Evolutionary conservation across 37 sponge, comb jelly and placozoan species (phyloP).

Genomic region (Tethya wilhelma): DNA sequence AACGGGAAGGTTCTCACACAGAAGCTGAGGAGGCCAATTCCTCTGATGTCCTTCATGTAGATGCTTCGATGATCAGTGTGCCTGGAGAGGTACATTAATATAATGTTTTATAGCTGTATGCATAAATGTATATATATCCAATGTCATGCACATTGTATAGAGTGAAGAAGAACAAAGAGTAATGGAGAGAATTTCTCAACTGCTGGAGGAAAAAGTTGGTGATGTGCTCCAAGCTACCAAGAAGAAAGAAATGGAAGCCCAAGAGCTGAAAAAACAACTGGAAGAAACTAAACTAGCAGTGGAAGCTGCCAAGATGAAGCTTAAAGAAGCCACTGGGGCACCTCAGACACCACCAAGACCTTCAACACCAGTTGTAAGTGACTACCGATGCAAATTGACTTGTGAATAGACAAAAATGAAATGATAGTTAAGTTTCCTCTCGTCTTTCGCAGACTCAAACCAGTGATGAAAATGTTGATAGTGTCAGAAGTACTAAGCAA

Average conservation of each 20-base stretch:
- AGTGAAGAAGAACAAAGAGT: slow-evolving; percentile 87
- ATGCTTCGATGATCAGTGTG: no score
- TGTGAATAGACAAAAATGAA: no score
- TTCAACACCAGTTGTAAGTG: slow-evolving; percentile 6
- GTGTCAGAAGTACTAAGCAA: slow-evolving; percentile 65
- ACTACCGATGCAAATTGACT: no score
- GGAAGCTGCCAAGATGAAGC: slow-evolving; percentile 54
- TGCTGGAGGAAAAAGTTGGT: slow-evolving; percentile 61
- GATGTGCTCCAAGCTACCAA: slow-evolving; percentile 54
- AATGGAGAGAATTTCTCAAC: slow-evolving; percentile 67
- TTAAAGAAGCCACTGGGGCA: slow-evolving; percentile 37
- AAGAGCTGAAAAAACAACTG: slow-evolving; percentile 56
- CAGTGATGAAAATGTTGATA: slow-evolving; percentile 56
- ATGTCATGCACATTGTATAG: no score
- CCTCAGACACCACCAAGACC: slow-evolving; percentile 3
- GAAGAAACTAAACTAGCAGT: slow-evolving; percentile 63
- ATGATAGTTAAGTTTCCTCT: no score
- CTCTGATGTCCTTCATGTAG: no score
- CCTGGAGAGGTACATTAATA: no score
- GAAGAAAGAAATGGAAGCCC: slow-evolving; percentile 49
- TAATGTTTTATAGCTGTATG: no score
- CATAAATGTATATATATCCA: no score
- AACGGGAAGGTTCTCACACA: no score
- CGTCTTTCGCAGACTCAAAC: slow-evolving; percentile 1
- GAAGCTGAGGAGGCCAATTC: no score